phyloP scores from a whole-genome alignment of 2,888 invertebrate species.

The Xestia xanthographa region DNA sequence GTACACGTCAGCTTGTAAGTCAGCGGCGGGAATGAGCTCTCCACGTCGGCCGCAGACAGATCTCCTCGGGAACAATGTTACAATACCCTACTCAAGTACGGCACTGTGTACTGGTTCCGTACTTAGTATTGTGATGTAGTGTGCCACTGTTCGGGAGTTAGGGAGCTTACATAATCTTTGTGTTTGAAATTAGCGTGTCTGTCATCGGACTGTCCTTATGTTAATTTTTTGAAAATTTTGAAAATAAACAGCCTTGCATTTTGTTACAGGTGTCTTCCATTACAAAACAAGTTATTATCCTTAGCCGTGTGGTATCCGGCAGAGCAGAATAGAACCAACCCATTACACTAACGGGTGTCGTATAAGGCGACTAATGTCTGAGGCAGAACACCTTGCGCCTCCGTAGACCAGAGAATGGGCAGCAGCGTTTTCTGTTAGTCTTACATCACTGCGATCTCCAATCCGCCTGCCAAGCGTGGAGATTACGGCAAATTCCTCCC shows the following conservation, averaged over 20 bases:
- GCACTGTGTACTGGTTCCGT: neutral
- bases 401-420: too few relatives aligned
- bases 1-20: slow-evolving; percentile 20
- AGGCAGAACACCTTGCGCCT: too few relatives aligned
- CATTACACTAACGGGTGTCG: too few relatives aligned
- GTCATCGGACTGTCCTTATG: neutral
- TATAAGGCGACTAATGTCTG: too few relatives aligned
- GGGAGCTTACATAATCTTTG: neutral
- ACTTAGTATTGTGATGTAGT: slow-evolving; percentile 16
- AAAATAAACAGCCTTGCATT: neutral
- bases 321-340: too few relatives aligned
- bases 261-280: neutral
- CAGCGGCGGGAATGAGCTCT: slow-evolving; percentile 20
- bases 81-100: slow-evolving; percentile 33
- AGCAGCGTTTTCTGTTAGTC: too few relatives aligned
- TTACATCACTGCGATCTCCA: too few relatives aligned
- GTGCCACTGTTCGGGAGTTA: neutral
- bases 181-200: neutral
- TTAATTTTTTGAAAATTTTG: too few relatives aligned
- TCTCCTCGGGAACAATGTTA: slow-evolving; percentile 24
- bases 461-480: too few relatives aligned
- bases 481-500: too few relatives aligned
- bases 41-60: slow-evolving; percentile 39
- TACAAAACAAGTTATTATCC: neutral
- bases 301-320: too few relatives aligned